Base-by-base conservation (phyloP, 2,113 vertebrate species). In the Tyto alba region DNA sequence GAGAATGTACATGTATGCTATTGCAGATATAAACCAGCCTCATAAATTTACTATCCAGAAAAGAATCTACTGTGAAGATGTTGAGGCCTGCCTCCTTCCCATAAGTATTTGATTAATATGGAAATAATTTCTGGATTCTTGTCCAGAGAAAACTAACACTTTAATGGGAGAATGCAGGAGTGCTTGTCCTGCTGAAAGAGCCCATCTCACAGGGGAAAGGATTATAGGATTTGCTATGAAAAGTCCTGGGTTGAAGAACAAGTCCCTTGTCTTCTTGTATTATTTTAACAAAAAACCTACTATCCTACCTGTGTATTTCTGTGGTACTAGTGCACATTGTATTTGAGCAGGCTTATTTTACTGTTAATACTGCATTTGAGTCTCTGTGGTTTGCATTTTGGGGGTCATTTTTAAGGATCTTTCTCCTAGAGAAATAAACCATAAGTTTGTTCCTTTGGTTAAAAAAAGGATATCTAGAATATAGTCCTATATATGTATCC, bases 91-190 rank as follows among this genome's bases (percentile, higher is more conserved):
- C 57, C 53, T 88, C 63, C 26, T 91, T 84, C 68, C 41, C 57
- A 10, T 77, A 67, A 84, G 52, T 27, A 43, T 76, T 76, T 90
- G 29, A 87, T 92, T 87, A 95, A 25, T 78, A 63, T 66, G 84
- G 62, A 89, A 96, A 86, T 83, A 52, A 95, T 90, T 41, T 85
- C 36, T 87, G 59, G 57, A 27, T 93, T 89, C 55, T 85, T 89
- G 75, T 78, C 86, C 76, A 75, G 73, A 75, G 48, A 50, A 92
- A 78, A 47, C 23, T 89, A 17, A 43, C 75, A n/a, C 43, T 60
- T 64, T 88, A 67, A 53, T 47, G 47, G 50, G 74, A 77, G 81
- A 82, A 82, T 56, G 62, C 38, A 63, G 78, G 40, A 53, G n/a
- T 60, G 30, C 19, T 84, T 72, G 48, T 89, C 41, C 48, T 89